Evolutionary conservation across 23 tunicate genomes (phyloP), one percentile per base, ranked within the genome.

Genomic region (Halocynthia aurantium): DNA sequence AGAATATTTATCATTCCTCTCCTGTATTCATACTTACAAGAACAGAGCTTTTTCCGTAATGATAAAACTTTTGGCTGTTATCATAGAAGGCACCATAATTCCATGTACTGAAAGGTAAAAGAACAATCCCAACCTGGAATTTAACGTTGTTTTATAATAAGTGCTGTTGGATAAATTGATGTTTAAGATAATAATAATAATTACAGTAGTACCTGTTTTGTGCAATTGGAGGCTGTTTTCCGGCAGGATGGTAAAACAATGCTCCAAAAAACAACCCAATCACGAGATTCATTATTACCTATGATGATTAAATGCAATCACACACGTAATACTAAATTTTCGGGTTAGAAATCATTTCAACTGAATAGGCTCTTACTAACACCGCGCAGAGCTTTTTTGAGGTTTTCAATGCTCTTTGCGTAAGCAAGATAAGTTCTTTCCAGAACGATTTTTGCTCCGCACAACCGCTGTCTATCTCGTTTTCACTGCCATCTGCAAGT

Each of bases 31-130:
- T 81, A 17, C 75, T 67, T 62, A 83, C 86, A 22, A 53, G 66
- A 83, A 75, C 22, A 83, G 65, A 50, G 22, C 15, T 76, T 83
- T 83, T 52, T 83, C 86, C 50, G 54, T 64, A 44, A 64, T 69
- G 20, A 63, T 75, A 40, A 83, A 83, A 62, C 62, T 83, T 6
- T 83, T 76, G 9, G 86, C 86, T 10, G 86, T 76, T 49, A 83
- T 64, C 86, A 83, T 83, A 8, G 86, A 62, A 10, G 86, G 86
- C 6, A 83, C 86, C 67, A 83, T 76, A 7, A 83, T 50, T 53
- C 81, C 86, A 52, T 83, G 75, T 8, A 83, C 65, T 10, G 86
- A 75, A 15, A 83, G 64, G 55, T 76, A 66, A 53, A 67, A 67
- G n/a, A 67, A 67, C 22, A 67, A 10, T 1, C 72, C 72, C n/a